Evolutionary conservation across 2,888 invertebrate genomes (phyloP), one percentile per base, ranked within the genome.

Genomic region (Epinotia brunnichana): DNA sequence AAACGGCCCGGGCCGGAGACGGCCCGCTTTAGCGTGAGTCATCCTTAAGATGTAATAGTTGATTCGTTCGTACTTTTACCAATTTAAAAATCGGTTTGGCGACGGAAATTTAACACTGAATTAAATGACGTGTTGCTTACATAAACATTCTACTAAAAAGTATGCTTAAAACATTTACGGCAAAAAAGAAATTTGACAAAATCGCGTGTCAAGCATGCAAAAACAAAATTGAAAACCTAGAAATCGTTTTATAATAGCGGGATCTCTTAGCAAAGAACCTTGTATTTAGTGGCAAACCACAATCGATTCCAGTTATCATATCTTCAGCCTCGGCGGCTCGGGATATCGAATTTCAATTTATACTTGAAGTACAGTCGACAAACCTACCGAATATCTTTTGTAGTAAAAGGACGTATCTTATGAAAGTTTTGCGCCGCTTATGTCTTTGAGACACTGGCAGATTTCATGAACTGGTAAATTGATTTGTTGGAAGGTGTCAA

Each of bases 331-430:
- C 21, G 13, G 21, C 13, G 19, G 21, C 13, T 13, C 15, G 54
- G 54, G 54, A 56, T 56, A 56, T 56, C 54, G 54, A 56, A 56
- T 56, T 56, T 54, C 54, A 54, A 21, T 54, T 54, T 48, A n/a
- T n/a, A 48, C n/a, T 48, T n/a, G 7, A 48, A n/a, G 48, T 35
- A 9, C 48, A 13, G 3, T 48, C n/a, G 48, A 48, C n/a, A n/a
- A 35, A 35, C 35, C 35, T 35, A 44, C 44, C 41, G 41, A 48
- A n/a, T 48, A 48, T 48, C n/a, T 1, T 48, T 13, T 48, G 9
- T 0, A 35, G n/a, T 48, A 7, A 48, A 48, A 48, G 15, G 48
- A 4, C 15, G 48, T 48, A 48, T 48, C n/a, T 5, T 5, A n/a
- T 48, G 7, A n/a, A 48, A 5, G n/a, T 2, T 5, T 2, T 7